These are phyloP conservation scores for Xanthia icteritia DNA, from an alignment of 2,888 invertebrate species.

Conservation along the genomic window DNA sequence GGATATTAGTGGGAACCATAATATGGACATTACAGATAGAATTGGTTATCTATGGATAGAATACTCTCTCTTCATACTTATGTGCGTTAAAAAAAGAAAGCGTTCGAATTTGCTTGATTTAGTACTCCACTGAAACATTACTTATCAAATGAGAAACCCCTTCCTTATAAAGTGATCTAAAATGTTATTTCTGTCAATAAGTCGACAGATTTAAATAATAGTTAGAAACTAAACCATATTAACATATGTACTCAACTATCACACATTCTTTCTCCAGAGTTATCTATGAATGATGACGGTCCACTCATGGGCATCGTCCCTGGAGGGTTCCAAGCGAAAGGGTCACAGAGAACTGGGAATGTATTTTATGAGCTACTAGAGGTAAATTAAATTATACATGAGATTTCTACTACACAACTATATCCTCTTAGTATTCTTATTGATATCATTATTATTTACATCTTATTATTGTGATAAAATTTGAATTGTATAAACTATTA, in stretches of 20 bases:
- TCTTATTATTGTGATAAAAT: background rate
- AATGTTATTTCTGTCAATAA: no score
- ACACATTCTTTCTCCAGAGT: conserved; percentile 44
- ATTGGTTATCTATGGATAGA: background rate
- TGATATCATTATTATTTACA: background rate
- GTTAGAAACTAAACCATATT: background rate
- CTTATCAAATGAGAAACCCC: no score
- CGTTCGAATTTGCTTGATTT: background rate
- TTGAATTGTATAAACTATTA: background rate
- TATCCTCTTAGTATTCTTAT: background rate
- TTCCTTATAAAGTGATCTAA: background rate
- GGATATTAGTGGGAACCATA: background rate
- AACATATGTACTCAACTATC: background rate
- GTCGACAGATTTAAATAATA: background rate
- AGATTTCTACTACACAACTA: background rate
- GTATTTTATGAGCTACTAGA: conserved; percentile 40
- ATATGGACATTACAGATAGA: no score
- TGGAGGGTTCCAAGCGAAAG: conserved; percentile 69
- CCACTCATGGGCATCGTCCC: conserved; percentile 60
- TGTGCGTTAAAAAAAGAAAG: background rate
- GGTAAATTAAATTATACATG: conserved; percentile 38
- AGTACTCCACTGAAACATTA: background rate
- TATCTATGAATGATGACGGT: conserved; percentile 48
- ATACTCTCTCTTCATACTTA: background rate
- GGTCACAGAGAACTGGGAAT: conserved; percentile 53